A percentile compares a stretch with the other conserved stretches of the same genome.
phyloP scores from a whole-genome alignment of 2,797 vertebrate species.

The Pelobates cultripes region DNA sequence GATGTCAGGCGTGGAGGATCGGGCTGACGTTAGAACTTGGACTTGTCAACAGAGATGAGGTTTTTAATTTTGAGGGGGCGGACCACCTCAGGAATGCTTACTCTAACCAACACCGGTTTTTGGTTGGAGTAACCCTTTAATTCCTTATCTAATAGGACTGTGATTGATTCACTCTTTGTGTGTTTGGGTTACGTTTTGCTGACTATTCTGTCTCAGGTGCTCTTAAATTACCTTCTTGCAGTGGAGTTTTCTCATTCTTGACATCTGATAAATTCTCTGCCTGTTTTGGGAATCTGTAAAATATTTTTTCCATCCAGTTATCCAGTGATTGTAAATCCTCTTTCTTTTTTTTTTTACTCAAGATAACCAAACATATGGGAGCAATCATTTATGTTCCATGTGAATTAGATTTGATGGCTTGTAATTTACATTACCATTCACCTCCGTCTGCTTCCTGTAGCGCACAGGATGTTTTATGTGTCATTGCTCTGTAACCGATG shows the following conservation, averaged over 20 bases:
- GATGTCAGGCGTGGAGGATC: too few species aligned
- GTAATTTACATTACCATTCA: constrained; percentile 55
- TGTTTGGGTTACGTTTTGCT: neutral
- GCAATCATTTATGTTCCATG: constrained; percentile 53
- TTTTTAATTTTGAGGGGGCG: too few species aligned
- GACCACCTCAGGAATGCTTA: too few species aligned
- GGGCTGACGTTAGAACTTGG: too few species aligned
- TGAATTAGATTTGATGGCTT: constrained; percentile 41
- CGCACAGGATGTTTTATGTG: constrained; percentile 54
- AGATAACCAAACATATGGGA: constrained; percentile 47
- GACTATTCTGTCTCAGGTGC: neutral
- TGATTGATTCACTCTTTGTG: neutral
- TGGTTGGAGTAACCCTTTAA: too few species aligned
- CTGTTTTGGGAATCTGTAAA: constrained; percentile 32
- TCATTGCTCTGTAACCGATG: constrained; percentile 39
- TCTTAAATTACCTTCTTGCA: neutral
- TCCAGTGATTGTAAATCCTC: constrained; percentile 44
- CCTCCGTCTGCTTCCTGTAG: constrained; percentile 52
- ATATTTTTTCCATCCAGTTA: constrained; percentile 44
- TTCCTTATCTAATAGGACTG: neutral
- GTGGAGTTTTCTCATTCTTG: neutral
- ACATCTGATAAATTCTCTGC: constrained; percentile 29
- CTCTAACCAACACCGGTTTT: too few species aligned
- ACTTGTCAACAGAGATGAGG: too few species aligned
- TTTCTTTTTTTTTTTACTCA: neutral